Evolutionary conservation across 2,888 invertebrate species (phyloP).

Genomic region (Orthonevra nobilis): DNA sequence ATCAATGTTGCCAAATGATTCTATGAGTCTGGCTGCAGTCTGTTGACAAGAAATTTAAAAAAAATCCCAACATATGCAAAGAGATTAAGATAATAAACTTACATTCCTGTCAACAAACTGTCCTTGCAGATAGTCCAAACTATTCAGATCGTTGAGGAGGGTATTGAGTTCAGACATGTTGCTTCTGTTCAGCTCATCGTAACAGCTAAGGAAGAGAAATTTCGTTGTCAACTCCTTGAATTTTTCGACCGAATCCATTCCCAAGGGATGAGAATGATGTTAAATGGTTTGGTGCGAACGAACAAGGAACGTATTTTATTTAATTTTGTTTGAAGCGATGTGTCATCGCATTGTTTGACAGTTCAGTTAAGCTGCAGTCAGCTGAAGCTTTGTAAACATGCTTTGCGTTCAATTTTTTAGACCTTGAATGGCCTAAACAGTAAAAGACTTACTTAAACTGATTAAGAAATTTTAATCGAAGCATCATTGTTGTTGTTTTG

Average conservation of each 20-base stretch:
- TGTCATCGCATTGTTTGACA: slow-evolving; percentile 50
- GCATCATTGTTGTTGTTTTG: too few relatives aligned
- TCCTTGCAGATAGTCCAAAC: slow-evolving; percentile 82
- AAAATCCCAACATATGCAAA: slow-evolving; percentile 15
- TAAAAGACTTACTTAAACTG: too few relatives aligned
- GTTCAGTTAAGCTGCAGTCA: not conserved
- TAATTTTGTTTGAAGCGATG: slow-evolving; percentile 24
- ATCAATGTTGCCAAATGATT: slow-evolving; percentile 72
- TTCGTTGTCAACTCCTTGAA: slow-evolving; percentile 71
- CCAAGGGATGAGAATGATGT: slow-evolving; percentile 45
- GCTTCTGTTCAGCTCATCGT: slow-evolving; percentile 78
- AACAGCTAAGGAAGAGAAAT: slow-evolving; percentile 75
- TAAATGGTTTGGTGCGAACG: too few relatives aligned
- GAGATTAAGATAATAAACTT: slow-evolving; percentile 1
- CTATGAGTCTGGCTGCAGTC: slow-evolving; percentile 69
- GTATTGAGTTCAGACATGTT: slow-evolving; percentile 81
- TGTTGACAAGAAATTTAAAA: slow-evolving; percentile 23
- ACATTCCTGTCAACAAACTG: slow-evolving; percentile 71
- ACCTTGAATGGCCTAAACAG: too few relatives aligned
- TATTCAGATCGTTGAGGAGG: slow-evolving; percentile 84
- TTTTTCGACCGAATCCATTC: slow-evolving; percentile 67
- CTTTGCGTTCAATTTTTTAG: too few relatives aligned
- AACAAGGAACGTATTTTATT: slow-evolving; percentile 22
- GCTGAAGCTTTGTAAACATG: too few relatives aligned
- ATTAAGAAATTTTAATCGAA: too few relatives aligned